A percentile compares a stretch with the other conserved stretches of the same genome.
These are phyloP conservation scores for Hydrozoanthus tunicans DNA, from an alignment of 64 coral and sea anemone genomes.

Conservation along the genomic window DNA sequence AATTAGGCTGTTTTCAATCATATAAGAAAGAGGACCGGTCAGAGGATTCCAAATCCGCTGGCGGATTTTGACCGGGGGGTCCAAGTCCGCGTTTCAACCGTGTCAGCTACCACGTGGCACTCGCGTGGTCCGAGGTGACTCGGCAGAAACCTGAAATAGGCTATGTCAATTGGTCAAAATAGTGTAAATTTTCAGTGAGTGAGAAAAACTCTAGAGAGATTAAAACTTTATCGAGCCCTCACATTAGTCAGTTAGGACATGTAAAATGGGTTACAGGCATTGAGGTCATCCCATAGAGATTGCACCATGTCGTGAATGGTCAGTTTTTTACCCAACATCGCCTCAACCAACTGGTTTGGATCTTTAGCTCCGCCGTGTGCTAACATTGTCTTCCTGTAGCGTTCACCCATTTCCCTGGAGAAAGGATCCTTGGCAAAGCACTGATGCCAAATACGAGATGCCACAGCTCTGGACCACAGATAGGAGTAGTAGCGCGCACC, in stretches of 20 bases:
- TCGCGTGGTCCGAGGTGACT: no score
- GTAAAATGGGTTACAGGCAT: slow-evolving; percentile 73
- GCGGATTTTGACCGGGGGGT: no score
- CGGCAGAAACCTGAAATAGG: no score
- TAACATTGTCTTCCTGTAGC: slow-evolving; percentile 84
- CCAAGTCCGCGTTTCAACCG: no score
- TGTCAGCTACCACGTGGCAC: no score
- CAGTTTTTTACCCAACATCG: slow-evolving; percentile 81
- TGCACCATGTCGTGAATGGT: slow-evolving; percentile 83
- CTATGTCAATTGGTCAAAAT: no score
- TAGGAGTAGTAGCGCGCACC: slow-evolving; percentile 97
- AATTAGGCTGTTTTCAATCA: no score
- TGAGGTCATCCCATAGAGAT: slow-evolving; percentile 76
- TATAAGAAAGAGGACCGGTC: no score
- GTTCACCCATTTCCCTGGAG: slow-evolving; percentile 79
- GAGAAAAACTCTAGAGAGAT: no score
- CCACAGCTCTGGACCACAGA: slow-evolving; percentile 93
- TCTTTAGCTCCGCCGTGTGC: slow-evolving; percentile 86
- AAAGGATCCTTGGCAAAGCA: slow-evolving; percentile 91
- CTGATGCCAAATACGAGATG: slow-evolving; percentile 89
- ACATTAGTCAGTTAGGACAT: neutral
- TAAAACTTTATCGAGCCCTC: no score
- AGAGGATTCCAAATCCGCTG: no score
- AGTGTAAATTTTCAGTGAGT: no score
- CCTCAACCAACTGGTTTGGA: slow-evolving; percentile 78